Base-by-base conservation (phyloP, 2,113 vertebrate species). In the Macroglossus sobrinus region DNA sequence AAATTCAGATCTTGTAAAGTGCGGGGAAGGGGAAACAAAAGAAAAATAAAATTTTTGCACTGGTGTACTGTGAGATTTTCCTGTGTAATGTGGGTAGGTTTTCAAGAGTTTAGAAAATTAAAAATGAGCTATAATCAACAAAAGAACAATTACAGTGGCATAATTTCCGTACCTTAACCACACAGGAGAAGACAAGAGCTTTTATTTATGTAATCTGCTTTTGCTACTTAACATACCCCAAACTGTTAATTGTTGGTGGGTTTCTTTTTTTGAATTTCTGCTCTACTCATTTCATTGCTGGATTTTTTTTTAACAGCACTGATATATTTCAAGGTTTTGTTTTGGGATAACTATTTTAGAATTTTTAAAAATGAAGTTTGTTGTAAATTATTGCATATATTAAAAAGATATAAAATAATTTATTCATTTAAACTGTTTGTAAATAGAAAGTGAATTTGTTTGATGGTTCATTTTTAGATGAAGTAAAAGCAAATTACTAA, bases 21-120 rank as follows among this genome's bases (percentile, higher is more conserved):
- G 43, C 35, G 74, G 79, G 57, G 22, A 16, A 61, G 28, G 78
- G 63, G 63, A 64, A 38, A 79, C 72, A 79, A 93, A 91, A 64
- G 40, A 93, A 81, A 97, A 97, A 98, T 98, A 97, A 98, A 97
- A 88, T 97, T 98, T 98, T 98, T 98, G 96, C 97, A 98, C 97
- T 98, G 85, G 95, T 94, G 57, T 95, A 91, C 84, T 97, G 86
- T 96, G 96, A 90, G 79, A 88, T 90, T 98, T 97, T 93, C 91
- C 94, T 97, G 64, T 96, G 86, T 97, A 91, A 95, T 94, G 7
- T 72, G 68, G 74, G 53, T 93, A 94, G 66, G 16, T 84, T 95
- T 96, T 95, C 47, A 94, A 66, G 50, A 71, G 28, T 78, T 53
- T 68, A 74, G 33, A 96, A 78, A 92, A 68, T 63, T 55, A 94